These are phyloP conservation scores for Leptocoma aspasia DNA, from an alignment of 2,113 vertebrate genomes.

Conservation along the genomic window DNA sequence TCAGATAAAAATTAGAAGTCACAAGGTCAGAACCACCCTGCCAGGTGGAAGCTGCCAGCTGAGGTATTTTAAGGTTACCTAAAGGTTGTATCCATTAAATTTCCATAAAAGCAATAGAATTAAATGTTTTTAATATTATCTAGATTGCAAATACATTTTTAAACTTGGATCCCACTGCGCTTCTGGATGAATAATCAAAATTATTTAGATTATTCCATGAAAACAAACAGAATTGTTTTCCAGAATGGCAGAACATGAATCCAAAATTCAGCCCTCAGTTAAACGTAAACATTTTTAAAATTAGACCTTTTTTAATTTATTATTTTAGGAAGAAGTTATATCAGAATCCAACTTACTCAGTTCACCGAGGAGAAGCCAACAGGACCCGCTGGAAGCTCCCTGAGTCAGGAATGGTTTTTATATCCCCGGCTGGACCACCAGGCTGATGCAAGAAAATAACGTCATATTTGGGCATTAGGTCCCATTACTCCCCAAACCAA, in stretches of 20 bases:
- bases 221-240: not conserved
- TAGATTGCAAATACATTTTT: not conserved
- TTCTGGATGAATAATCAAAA: not conserved
- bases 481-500: conserved; percentile 57
- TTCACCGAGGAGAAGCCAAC: conserved; percentile 36
- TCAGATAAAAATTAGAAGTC: not conserved
- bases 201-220: not conserved
- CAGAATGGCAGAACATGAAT: fast-evolving
- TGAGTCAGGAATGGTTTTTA: conserved; percentile 52
- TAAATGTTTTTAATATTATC: not conserved
- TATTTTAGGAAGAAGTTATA: not conserved
- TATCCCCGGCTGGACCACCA: conserved; percentile 54
- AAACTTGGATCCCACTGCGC: not conserved
- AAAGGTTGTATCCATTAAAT: not conserved
- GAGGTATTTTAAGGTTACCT: not conserved
- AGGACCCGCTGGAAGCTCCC: conserved; percentile 38
- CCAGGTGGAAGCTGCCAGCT: too few relatives aligned
- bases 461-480: conserved; percentile 51
- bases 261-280: not conserved
- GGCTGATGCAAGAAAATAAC: conserved; percentile 61
- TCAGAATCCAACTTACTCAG: conserved; percentile 55
- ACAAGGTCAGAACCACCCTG: not conserved
- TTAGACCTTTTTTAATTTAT: fast-evolving
- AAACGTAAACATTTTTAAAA: not conserved
- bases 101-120: not conserved